Percentiles rank a stretch among this genome's conserved stretches.
Evolutionary conservation across 2,113 vertebrate species (phyloP).

Genomic region (Ammospiza nelsoni): DNA sequence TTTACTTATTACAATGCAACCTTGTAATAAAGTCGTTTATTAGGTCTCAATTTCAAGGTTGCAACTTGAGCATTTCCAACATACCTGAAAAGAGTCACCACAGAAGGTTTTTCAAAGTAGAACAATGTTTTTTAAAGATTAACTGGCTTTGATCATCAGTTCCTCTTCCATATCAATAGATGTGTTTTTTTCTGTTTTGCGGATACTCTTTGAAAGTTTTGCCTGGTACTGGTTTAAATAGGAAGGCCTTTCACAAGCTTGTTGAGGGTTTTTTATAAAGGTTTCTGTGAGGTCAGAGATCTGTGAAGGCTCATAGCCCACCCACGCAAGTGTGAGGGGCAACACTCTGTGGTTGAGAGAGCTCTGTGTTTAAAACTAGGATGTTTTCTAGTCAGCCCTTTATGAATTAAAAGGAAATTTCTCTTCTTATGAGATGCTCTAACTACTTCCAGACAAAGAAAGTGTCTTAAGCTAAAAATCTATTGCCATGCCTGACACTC

Average conservation of each 20-base stretch:
- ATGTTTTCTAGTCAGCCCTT: background rate
- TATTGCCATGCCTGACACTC: background rate
- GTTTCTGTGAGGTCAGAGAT: background rate
- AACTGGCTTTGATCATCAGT: background rate
- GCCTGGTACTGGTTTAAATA: background rate
- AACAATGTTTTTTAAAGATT: background rate
- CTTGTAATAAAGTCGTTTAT: background rate
- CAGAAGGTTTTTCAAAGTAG: background rate
- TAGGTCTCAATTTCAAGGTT: background rate
- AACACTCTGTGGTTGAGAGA: background rate
- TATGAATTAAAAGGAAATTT: background rate
- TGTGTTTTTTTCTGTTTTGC: background rate
- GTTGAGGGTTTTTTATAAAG: background rate
- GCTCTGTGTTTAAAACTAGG: background rate
- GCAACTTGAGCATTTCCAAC: background rate
- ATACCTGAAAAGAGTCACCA: background rate
- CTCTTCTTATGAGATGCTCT: background rate
- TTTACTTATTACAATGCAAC: background rate
- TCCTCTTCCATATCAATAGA: background rate
- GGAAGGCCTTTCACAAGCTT: background rate
- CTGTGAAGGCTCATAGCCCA: background rate
- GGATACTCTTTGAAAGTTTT: background rate
- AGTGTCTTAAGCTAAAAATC: background rate
- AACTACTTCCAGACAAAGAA: background rate
- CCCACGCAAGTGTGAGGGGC: background rate